These are phyloP conservation scores for Eurytoma californica DNA, from an alignment of 2,888 invertebrate genomes.

Conservation along the genomic window DNA sequence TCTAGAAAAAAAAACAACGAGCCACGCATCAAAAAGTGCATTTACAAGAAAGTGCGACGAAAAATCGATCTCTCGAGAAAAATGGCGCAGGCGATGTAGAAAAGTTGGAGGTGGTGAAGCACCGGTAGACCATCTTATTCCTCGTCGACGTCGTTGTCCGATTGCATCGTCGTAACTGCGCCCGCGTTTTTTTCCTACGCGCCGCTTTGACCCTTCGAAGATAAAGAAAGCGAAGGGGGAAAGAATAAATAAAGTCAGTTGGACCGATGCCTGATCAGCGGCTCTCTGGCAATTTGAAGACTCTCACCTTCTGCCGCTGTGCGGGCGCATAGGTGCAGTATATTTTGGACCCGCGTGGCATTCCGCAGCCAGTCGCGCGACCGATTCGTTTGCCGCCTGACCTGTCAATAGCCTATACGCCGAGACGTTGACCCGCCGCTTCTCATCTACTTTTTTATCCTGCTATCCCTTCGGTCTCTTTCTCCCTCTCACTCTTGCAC, in stretches of 20 bases:
- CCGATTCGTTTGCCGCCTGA: slow-evolving; percentile 14
- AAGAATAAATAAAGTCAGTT: slow-evolving; percentile 56
- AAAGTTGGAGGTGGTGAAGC: neutral
- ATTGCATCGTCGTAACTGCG: neutral
- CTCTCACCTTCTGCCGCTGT: slow-evolving; percentile 62
- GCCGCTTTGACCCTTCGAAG: neutral
- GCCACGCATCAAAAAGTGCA: neutral
- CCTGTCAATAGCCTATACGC: slow-evolving; percentile 26
- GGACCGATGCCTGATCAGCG: slow-evolving; percentile 73
- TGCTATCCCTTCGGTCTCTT: neutral
- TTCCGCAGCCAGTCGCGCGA: slow-evolving; percentile 44
- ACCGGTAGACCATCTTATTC: neutral
- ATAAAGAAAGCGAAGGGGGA: slow-evolving; percentile 12
- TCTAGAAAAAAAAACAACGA: no score
- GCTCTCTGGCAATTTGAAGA: slow-evolving; percentile 72
- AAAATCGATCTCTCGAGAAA: neutral
- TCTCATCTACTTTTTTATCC: slow-evolving; percentile 37
- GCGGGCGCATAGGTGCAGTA: slow-evolving; percentile 57
- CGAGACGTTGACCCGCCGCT: slow-evolving; percentile 46
- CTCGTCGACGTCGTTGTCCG: neutral
- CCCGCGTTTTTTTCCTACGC: no score
- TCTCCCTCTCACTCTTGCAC: neutral
- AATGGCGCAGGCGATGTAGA: neutral
- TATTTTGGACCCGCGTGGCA: slow-evolving; percentile 70
- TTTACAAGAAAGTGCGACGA: neutral